Base-by-base conservation (phyloP, 1,140 invertebrate genomes). In the Neodiprion fabricii region DNA sequence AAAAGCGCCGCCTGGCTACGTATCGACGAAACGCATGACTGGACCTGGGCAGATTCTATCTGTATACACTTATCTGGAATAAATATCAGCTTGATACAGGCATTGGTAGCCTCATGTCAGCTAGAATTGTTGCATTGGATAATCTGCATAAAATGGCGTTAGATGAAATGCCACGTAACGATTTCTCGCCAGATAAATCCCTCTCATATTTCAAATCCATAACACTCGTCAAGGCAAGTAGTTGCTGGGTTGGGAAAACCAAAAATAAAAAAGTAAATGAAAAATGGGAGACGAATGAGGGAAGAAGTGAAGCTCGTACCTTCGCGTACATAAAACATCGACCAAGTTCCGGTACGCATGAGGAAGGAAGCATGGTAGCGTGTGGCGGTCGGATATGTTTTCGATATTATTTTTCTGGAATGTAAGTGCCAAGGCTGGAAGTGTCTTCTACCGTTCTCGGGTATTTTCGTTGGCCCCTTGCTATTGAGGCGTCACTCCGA, bases 401-500 rank as follows among this genome's bases (percentile, higher is more conserved):
- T 40, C 28, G 28, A 40, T 40, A 61, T 12, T 61, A 61, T 61
- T 61, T 61, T 61, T 12, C 53, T 61, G 4, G 53, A 61, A 17
- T 14, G n/a, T 61, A 17, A 61, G 53, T 61, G 53, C n/a, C 53
- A 61, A 61, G 53, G 11, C n/a, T 61, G 53, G n/a, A 61, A 61
- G 53, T 17, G 53, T 17, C 53, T 61, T 61, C 40, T 7, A 17
- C 21, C 23, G 14, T 12, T 69, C 67, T 21, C 21, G 67, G 14
- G 10, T 69, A 69, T 69, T 69, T 69, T 69, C 67, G 67, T 47
- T 69, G 67, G 67, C 67, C 67, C 40, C 67, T 12, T 12, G 21
- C 67, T 69, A 47, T 71, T 48, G 48, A 61, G 53, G 48, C 70
- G 48, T 40, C 40, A 70, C 67, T 69, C 67, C 66, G 73, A 68